These are phyloP conservation scores for Caenorhabditis drosophilae DNA, from an alignment of 2,888 invertebrate species.

Conservation along the genomic window DNA sequence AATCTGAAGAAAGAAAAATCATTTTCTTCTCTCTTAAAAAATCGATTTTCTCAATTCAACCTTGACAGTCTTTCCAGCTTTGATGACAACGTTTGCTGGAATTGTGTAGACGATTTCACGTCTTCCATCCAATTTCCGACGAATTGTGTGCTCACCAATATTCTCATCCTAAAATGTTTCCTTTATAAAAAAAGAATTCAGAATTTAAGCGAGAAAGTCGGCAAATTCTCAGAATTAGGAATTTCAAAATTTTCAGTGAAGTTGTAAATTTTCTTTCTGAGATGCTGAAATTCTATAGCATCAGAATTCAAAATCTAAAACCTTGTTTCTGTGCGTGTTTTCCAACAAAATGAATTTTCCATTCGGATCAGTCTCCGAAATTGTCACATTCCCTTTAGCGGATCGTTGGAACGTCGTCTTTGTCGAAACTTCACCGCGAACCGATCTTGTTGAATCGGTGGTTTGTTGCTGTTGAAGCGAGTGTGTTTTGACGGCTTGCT, in stretches of 20 bases:
- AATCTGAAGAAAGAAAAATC: too few relatives aligned
- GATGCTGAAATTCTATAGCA: background rate
- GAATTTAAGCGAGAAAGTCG: too few relatives aligned
- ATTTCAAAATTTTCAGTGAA: background rate
- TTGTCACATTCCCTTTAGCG: constrained; percentile 71
- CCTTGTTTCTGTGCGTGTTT: constrained; percentile 71
- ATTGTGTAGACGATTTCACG: constrained; percentile 58
- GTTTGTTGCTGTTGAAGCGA: constrained; percentile 69
- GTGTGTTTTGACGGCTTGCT: constrained; percentile 69
- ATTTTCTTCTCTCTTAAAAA: too few relatives aligned
- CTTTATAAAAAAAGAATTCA: background rate
- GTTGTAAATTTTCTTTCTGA: too few relatives aligned
- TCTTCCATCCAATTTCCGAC: constrained; percentile 54
- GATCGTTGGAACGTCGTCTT: constrained; percentile 74
- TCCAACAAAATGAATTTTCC: constrained; percentile 73
- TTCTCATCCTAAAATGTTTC: constrained; percentile 48
- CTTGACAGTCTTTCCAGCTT: constrained; percentile 53
- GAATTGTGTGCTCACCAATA: constrained; percentile 56
- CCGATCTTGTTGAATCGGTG: constrained; percentile 68
- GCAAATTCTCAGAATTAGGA: too few relatives aligned
- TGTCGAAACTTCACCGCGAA: constrained; percentile 70
- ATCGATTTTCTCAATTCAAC: constrained; percentile 23
- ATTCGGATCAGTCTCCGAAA: constrained; percentile 72
- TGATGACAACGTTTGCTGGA: constrained; percentile 48
- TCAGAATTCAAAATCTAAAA: background rate